Evolutionary conservation across 2,797 vertebrate genomes (phyloP).

Genomic region (Diglossa cyanea): DNA sequence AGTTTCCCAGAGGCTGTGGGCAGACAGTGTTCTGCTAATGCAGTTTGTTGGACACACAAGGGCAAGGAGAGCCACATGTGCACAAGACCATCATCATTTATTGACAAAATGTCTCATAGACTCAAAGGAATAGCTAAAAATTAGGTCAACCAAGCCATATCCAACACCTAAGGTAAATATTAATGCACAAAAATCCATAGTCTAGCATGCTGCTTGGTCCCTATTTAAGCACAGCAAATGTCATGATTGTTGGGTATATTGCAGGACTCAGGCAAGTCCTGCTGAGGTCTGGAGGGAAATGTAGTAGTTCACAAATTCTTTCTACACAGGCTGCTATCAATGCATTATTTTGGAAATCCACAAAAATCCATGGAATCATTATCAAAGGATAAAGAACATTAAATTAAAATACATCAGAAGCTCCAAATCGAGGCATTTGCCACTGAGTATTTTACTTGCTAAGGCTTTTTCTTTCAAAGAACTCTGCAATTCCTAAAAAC

Average conservation of each 20-base stretch:
- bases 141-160: neutral
- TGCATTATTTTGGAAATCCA: neutral
- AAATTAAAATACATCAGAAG: neutral
- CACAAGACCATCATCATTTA: neutral
- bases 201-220: neutral
- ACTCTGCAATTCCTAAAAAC: neutral
- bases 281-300: neutral
- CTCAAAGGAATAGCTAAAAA: neutral
- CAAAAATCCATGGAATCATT: neutral
- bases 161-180: neutral
- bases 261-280: neutral
- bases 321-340: neutral
- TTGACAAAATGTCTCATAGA: neutral
- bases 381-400: neutral
- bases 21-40: neutral
- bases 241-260: neutral
- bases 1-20: neutral
- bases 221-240: neutral
- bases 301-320: neutral
- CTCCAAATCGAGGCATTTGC: neutral
- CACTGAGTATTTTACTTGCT: neutral
- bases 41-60: neutral
- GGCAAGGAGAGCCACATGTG: neutral
- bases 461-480: neutral
- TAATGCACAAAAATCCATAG: neutral